A percentile compares a stretch with the other conserved stretches of the same genome.
Conservation (phyloP, 1,140 invertebrate genomes). For the Telenomus remus region DNA sequence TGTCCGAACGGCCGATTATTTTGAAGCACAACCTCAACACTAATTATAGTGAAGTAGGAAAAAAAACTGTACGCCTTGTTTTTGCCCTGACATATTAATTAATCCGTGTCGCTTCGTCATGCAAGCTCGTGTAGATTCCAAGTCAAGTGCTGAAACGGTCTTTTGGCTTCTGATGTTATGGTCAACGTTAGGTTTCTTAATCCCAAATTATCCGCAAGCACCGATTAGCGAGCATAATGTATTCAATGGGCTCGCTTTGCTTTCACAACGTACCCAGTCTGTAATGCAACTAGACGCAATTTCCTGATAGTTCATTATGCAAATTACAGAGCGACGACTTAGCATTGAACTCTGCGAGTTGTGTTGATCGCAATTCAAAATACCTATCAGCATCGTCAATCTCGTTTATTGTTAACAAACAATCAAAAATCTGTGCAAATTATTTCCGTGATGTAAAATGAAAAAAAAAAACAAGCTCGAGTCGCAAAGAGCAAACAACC, state of each 20-base stretch:
- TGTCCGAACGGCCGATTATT: background rate
- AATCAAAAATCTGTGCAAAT: background rate
- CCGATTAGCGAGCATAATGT: slow-evolving; percentile 50
- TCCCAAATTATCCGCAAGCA: slow-evolving; percentile 44
- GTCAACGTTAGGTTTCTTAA: slow-evolving; percentile 48
- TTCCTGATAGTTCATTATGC: slow-evolving; percentile 55
- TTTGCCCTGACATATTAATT: no score
- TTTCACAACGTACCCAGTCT: slow-evolving; percentile 43
- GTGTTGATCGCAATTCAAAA: slow-evolving; percentile 37
- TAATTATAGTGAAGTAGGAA: no score
- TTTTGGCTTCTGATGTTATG: slow-evolving; percentile 21
- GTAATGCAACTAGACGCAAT: slow-evolving; percentile 51
- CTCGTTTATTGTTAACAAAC: slow-evolving; percentile 39
- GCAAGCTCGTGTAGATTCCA: no score
- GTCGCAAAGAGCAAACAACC: background rate
- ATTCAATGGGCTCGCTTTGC: slow-evolving; percentile 49
- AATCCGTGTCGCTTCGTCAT: no score
- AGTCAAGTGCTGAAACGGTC: slow-evolving; percentile 26
- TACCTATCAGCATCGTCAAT: slow-evolving; percentile 14
- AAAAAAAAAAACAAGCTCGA: slow-evolving; percentile 1
- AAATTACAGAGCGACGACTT: slow-evolving; percentile 47
- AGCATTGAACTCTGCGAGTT: slow-evolving; percentile 29
- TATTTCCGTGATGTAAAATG: background rate
- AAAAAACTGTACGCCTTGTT: no score
- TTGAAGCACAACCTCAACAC: background rate